These are phyloP conservation scores for Eulemur rufifrons DNA, from an alignment of 2,113 vertebrate species.

Conservation along the genomic window DNA sequence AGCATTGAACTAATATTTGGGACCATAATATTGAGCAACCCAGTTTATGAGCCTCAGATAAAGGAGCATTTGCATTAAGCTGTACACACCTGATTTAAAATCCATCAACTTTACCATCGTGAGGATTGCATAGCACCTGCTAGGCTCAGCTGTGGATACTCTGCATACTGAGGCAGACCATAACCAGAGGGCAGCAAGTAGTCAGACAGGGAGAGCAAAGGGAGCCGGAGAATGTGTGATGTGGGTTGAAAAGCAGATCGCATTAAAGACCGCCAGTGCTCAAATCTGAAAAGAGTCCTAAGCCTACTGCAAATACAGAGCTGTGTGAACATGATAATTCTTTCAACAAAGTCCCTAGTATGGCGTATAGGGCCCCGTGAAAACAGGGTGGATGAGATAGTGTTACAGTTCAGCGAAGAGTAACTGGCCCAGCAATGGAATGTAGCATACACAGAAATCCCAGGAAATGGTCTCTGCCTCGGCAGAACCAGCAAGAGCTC, in stretches of 20 bases:
- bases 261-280: neutral
- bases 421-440: neutral
- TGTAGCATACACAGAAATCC: neutral
- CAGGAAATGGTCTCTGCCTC: neutral
- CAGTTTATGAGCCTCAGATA: conserved; percentile 37
- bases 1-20: conserved; percentile 66
- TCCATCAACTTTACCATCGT: neutral
- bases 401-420: neutral
- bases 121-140: neutral
- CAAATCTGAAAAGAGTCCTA: conserved; percentile 27
- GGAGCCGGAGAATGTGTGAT: neutral
- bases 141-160: neutral
- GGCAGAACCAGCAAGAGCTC: neutral
- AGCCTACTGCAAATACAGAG: conserved; percentile 37
- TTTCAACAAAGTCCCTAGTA: neutral
- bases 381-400: neutral
- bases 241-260: neutral
- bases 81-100: conserved; percentile 59
- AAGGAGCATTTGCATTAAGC: conserved; percentile 52
- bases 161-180: neutral
- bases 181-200: neutral
- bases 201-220: neutral
- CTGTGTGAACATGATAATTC: conserved; percentile 48
- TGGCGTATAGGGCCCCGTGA: neutral
- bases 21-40: conserved; percentile 11